A percentile compares a stretch with the other conserved stretches of the same genome.
These are phyloP conservation scores for Cantharis flavilabris DNA, from an alignment of 2,888 invertebrate genomes.

Conservation along the genomic window DNA sequence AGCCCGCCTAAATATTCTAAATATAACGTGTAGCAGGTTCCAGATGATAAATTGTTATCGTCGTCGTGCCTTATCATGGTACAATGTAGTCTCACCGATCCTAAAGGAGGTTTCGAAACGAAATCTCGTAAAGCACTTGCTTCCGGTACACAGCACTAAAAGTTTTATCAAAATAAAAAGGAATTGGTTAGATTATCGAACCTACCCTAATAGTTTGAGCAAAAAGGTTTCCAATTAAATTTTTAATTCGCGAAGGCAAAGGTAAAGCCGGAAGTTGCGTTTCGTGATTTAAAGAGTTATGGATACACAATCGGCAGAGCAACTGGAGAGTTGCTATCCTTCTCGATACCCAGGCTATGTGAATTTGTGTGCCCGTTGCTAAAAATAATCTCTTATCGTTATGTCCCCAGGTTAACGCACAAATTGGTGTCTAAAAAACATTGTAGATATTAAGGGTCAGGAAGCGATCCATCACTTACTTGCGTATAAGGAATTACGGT, in stretches of 20 bases:
- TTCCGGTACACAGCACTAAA: slow-evolving; percentile 93
- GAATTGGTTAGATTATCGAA: slow-evolving; percentile 20
- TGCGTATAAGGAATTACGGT: slow-evolving; percentile 77
- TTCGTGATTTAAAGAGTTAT: slow-evolving; percentile 75
- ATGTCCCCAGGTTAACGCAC: slow-evolving; percentile 98
- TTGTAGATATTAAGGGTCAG: background rate
- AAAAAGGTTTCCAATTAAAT: slow-evolving; percentile 84
- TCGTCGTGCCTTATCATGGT: slow-evolving; percentile 95
- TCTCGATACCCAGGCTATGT: slow-evolving; percentile 92
- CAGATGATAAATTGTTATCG: slow-evolving; percentile 70
- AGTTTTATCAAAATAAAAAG: slow-evolving; percentile 6
- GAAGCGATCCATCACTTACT: slow-evolving; percentile 54
- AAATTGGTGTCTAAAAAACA: slow-evolving; percentile 73
- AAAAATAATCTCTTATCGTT: slow-evolving; percentile 94
- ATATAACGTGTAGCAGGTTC: slow-evolving; percentile 86
- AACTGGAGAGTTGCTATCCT: slow-evolving; percentile 89
- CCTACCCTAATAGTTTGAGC: slow-evolving; percentile 91
- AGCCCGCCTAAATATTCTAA: slow-evolving; percentile 95
- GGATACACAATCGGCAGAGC: slow-evolving; percentile 81
- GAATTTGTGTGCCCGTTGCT: slow-evolving; percentile 87
- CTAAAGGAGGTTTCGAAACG: slow-evolving; percentile 88
- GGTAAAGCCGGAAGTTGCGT: slow-evolving; percentile 78
- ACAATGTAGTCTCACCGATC: slow-evolving; percentile 89
- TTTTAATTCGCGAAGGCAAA: slow-evolving; percentile 84
- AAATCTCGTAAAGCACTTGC: slow-evolving; percentile 85